Evolutionary conservation across 2,113 vertebrate genomes (phyloP), one percentile per base, ranked within the genome.

Genomic region (Odocoileus virginianus): DNA sequence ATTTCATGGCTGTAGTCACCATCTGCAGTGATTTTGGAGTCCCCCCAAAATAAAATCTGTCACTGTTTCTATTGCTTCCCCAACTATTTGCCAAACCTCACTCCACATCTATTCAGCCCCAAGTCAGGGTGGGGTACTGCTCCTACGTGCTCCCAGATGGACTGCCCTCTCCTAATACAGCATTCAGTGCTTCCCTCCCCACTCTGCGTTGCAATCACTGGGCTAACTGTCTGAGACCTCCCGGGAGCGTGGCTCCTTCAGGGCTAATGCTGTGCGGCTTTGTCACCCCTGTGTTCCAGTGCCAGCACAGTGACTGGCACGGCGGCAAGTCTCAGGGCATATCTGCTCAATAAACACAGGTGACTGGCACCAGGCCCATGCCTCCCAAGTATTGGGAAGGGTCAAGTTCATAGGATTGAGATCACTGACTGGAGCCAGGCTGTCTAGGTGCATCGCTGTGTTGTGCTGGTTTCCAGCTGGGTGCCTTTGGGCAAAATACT

Each of bases 391-490:
- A 50, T 17, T 33, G 36, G 55, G 83, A 55, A 81, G 50, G 81
- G 76, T 94, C 6, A 71, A 2, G 84, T 61, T 85, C 90, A 7
- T 2, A 64, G 45, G 79, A 61, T 94, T 17, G 58, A 5, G 61
- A 71, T 85, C 79, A 12, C 84, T 84, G 94, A 47, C 54, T 17
- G 93, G 94, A 95, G 94, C 54, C 93, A 87, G 71, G 14, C 43
- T 84, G 87, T 91, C 94, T 83, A 6, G n/a, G 84, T 16, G 27
- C 10, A 3, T 19, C 3, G 25, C 21, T 36, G 27, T 55, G 50
- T 78, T 83, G 76, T 36, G 25, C 28, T 21, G 23, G 40, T 64
- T 78, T 79, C 55, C 14, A 57, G 0, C 1, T 3, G 55, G 45
- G 36, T 58, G 50, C 7, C 92, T 87, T 96, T 91, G 87, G 64